These are phyloP conservation scores for Calephelis virginiensis DNA, from an alignment of 1,140 invertebrate species.

Conservation along the genomic window DNA sequence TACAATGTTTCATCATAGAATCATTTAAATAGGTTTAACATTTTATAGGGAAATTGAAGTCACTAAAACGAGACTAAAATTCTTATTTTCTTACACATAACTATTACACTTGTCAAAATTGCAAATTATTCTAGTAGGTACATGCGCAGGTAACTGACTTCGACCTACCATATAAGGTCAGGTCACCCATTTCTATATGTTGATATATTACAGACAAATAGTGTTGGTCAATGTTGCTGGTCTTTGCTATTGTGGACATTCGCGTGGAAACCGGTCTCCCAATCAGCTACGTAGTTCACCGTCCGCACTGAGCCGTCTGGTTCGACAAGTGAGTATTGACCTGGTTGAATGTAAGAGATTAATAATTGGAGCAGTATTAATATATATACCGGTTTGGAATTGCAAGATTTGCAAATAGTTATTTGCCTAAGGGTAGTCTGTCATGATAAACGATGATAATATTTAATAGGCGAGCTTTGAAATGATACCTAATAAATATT, in stretches of 20 bases:
- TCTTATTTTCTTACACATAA: too few relatives aligned
- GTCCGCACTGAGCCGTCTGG: constrained; percentile 88
- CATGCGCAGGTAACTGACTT: background rate
- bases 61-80: constrained; percentile 6
- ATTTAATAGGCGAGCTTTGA: too few relatives aligned
- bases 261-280: constrained; percentile 88
- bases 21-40: too few relatives aligned
- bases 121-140: background rate
- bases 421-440: background rate
- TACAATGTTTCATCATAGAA: too few relatives aligned
- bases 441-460: too few relatives aligned
- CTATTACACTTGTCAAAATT: background rate
- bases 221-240: constrained; percentile 54
- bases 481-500: too few relatives aligned
- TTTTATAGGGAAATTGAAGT: background rate
- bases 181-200: constrained; percentile 1
- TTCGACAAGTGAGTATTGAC: constrained; percentile 88
- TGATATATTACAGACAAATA: constrained; percentile 8
- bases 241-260: constrained; percentile 84
- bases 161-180: constrained; percentile 1
- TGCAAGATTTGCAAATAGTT: background rate
- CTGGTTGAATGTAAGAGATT: constrained; percentile 61
- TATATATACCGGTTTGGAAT: background rate
- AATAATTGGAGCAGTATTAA: background rate
- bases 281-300: constrained; percentile 88